These are phyloP conservation scores for Thaleichthys pacificus DNA, from an alignment of 2,797 vertebrate species.

Conservation along the genomic window DNA sequence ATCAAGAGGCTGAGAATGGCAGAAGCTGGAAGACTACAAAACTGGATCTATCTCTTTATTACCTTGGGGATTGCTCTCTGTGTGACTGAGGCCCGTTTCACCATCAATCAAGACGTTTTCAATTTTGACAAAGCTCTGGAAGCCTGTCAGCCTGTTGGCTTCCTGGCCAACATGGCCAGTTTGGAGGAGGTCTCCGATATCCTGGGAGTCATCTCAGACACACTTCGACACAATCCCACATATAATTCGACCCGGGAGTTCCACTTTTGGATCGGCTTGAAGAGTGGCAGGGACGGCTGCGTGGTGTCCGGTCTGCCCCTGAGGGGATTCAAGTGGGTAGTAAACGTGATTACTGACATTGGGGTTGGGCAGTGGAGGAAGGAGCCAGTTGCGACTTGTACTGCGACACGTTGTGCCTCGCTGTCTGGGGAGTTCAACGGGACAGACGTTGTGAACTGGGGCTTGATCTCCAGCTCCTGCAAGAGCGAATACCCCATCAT, in stretches of 20 bases:
- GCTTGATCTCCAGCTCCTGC: slow-evolving; percentile 70
- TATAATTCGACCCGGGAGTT: accelerated
- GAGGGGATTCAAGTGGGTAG: slow-evolving; percentile 80
- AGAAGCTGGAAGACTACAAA: slow-evolving; percentile 47
- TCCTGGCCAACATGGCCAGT: slow-evolving; percentile 67
- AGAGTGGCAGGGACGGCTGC: slow-evolving; percentile 60
- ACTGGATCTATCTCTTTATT: slow-evolving; percentile 47
- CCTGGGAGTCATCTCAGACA: slow-evolving; percentile 35
- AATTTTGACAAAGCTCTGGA: slow-evolving; percentile 46
- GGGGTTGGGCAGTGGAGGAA: slow-evolving; percentile 62
- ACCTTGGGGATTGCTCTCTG: slow-evolving; percentile 31
- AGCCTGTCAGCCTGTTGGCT: slow-evolving; percentile 44
- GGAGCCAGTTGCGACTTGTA: slow-evolving; percentile 72
- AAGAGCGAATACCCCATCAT: slow-evolving; percentile 60
- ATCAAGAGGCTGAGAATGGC: slow-evolving; percentile 11
- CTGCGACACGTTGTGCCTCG: slow-evolving; percentile 63
- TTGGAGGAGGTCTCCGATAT: slow-evolving; percentile 60
- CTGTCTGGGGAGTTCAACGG: slow-evolving; percentile 41
- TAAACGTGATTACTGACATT: slow-evolving; percentile 28
- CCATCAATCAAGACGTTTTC: background rate
- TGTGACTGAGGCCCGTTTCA: slow-evolving; percentile 24
- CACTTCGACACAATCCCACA: too few species aligned
- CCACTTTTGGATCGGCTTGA: slow-evolving; percentile 80
- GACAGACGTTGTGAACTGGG: slow-evolving; percentile 34
- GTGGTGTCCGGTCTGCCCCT: slow-evolving; percentile 56